Percentiles rank a stretch among this genome's conserved stretches.
Evolutionary conservation across 53 echinoderm and acorn worm genomes (phyloP).

Genomic region (Patiria pectinifera): DNA sequence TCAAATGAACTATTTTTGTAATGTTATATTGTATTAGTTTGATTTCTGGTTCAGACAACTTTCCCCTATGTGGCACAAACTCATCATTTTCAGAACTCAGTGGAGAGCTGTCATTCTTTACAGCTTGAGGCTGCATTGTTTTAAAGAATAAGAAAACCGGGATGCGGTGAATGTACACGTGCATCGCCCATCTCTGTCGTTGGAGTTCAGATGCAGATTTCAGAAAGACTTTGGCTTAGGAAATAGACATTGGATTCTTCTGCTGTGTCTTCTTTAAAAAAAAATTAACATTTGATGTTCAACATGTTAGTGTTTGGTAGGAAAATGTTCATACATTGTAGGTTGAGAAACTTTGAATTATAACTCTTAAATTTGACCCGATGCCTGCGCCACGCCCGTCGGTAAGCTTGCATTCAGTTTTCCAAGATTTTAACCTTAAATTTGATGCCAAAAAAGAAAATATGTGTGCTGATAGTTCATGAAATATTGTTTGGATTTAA

Average conservation of each 20-base stretch:
- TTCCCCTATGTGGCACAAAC: slow-evolving; percentile 57
- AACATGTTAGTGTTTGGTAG: slow-evolving; percentile 39
- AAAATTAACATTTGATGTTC: not conserved
- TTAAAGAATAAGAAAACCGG: not conserved
- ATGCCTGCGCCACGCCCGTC: not conserved
- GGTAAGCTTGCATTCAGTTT: not conserved
- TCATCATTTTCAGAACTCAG: slow-evolving; percentile 13
- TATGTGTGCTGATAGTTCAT: slow-evolving; percentile 22
- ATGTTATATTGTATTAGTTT: slow-evolving; percentile 70
- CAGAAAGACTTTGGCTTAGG: not conserved
- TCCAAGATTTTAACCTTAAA: not conserved
- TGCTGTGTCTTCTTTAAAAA: not conserved
- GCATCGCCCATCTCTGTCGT: not conserved
- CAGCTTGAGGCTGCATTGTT: slow-evolving; percentile 28
- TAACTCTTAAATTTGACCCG: not conserved
- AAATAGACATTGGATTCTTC: not conserved
- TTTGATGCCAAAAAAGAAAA: slow-evolving; percentile 12
- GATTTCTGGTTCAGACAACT: slow-evolving; percentile 68
- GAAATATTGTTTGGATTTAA: slow-evolving; percentile 16
- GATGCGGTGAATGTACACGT: not conserved
- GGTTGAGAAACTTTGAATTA: slow-evolving; percentile 3
- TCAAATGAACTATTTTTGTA: slow-evolving; percentile 70
- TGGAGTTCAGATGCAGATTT: not conserved
- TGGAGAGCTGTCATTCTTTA: not conserved
- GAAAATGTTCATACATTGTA: slow-evolving; percentile 2